phyloP scores from a whole-genome alignment of 2,888 invertebrate genomes.

The Andrena bucephala region DNA sequence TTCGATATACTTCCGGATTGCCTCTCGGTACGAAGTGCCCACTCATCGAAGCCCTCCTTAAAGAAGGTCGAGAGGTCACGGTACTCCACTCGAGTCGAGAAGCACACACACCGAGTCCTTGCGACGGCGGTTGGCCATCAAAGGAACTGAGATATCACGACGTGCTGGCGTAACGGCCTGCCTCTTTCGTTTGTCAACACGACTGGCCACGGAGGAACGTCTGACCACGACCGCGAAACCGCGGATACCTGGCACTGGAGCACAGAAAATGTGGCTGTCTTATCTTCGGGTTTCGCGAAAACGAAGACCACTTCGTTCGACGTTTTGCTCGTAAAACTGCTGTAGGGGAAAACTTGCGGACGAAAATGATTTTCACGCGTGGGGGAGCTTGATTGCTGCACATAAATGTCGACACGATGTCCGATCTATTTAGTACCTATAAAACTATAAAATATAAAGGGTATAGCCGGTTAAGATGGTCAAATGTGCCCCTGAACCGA shows the following conservation, averaged over 20 bases:
- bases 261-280: constrained; percentile 30
- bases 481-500: no score
- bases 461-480: no score
- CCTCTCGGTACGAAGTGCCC: constrained; percentile 39
- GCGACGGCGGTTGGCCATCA: constrained; percentile 58
- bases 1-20: constrained; percentile 55
- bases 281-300: constrained; percentile 32
- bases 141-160: constrained; percentile 62
- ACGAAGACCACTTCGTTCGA: background rate
- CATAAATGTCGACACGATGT: background rate
- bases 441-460: background rate
- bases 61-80: constrained; percentile 65
- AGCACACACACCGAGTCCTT: constrained; percentile 16
- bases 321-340: constrained; percentile 26
- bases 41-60: constrained; percentile 59
- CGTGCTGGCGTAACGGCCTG: constrained; percentile 28
- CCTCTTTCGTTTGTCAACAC: constrained; percentile 60
- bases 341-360: background rate
- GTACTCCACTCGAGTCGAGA: constrained; percentile 40
- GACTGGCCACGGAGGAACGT: constrained; percentile 15
- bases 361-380: constrained; percentile 30
- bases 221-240: constrained; percentile 40
- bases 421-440: background rate
- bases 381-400: constrained; percentile 12
- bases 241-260: constrained; percentile 14